Evolutionary conservation across 1,140 invertebrate genomes (phyloP).

Genomic region (Leptinotarsa texana): DNA sequence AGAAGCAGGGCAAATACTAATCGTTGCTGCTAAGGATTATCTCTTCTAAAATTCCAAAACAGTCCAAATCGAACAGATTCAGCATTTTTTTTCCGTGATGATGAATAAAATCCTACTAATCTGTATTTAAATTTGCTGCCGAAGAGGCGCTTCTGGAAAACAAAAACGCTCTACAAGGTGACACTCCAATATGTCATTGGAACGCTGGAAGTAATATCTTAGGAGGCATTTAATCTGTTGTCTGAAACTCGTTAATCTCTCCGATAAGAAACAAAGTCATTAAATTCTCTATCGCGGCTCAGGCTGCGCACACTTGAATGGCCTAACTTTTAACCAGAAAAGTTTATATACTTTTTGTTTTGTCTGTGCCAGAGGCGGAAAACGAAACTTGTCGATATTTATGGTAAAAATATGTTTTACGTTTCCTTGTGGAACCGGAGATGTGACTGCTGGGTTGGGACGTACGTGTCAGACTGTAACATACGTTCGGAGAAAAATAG

Average conservation of each 20-base stretch:
- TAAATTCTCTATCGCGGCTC: constrained; percentile 49
- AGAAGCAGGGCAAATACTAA: no score
- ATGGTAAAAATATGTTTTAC: constrained; percentile 1
- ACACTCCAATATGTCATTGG: constrained; percentile 42
- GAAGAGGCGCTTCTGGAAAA: constrained; percentile 9
- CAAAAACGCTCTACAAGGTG: constrained; percentile 40
- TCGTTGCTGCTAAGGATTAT: no score
- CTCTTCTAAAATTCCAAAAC: background rate
- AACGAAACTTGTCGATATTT: background rate
- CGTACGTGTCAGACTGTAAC: background rate
- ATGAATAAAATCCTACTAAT: background rate
- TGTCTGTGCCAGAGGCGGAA: constrained; percentile 20
- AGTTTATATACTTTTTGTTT: constrained; percentile 45
- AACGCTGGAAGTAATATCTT: constrained; percentile 43
- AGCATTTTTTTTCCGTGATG: background rate
- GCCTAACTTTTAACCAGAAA: constrained; percentile 52
- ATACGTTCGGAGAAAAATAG: no score
- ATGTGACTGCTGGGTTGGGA: background rate
- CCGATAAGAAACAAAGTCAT: constrained; percentile 51
- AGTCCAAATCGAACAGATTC: background rate
- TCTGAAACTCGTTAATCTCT: constrained; percentile 50
- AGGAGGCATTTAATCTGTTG: constrained; percentile 47
- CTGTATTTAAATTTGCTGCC: background rate
- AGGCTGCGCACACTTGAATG: constrained; percentile 37
- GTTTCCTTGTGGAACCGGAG: background rate